These are phyloP conservation scores for Shargacucullia verbasci DNA, from an alignment of 2,888 invertebrate genomes.

Conservation along the genomic window DNA sequence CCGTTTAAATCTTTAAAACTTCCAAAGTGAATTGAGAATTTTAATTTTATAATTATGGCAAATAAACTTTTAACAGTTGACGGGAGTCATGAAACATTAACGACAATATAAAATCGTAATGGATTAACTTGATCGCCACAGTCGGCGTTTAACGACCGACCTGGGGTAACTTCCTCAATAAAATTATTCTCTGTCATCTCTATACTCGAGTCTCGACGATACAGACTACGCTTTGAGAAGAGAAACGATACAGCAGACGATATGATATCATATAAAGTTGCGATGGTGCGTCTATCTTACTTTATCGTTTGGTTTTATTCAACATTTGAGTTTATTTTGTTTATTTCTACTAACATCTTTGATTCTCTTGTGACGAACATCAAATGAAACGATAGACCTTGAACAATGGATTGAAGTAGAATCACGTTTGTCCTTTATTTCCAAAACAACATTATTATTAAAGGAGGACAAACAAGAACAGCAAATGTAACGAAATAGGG, in stretches of 20 bases:
- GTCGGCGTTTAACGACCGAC: conserved; percentile 81
- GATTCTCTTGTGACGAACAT: conserved; percentile 30
- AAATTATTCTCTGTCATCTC: conserved; percentile 79
- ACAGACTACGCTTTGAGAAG: conserved; percentile 46
- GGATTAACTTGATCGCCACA: conserved; percentile 84
- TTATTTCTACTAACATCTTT: conserved; percentile 19
- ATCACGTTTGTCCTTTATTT: conserved; percentile 37
- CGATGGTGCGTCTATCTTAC: conserved; percentile 2
- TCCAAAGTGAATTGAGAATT: conserved; percentile 57
- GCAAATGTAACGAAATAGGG: conserved; percentile 55
- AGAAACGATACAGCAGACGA: conserved; percentile 13
- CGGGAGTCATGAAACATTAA: conserved; percentile 85
- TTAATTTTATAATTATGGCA: conserved; percentile 70
- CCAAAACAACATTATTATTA: conserved; percentile 44
- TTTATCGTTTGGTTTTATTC: conserved; percentile 8
- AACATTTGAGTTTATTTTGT: not conserved
- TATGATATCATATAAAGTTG: no score
- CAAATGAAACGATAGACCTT: conserved; percentile 27
- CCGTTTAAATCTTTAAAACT: conserved; percentile 39
- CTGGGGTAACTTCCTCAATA: conserved; percentile 86
- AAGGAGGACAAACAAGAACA: conserved; percentile 44
- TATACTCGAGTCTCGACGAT: conserved; percentile 52
- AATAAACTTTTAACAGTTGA: conserved; percentile 76
- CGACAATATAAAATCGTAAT: conserved; percentile 86
- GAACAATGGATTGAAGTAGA: conserved; percentile 17